A percentile compares a stretch with the other conserved stretches of the same genome.
Conservation (phyloP, 1,140 invertebrate genomes). For the Atopsyche davidsoni region DNA sequence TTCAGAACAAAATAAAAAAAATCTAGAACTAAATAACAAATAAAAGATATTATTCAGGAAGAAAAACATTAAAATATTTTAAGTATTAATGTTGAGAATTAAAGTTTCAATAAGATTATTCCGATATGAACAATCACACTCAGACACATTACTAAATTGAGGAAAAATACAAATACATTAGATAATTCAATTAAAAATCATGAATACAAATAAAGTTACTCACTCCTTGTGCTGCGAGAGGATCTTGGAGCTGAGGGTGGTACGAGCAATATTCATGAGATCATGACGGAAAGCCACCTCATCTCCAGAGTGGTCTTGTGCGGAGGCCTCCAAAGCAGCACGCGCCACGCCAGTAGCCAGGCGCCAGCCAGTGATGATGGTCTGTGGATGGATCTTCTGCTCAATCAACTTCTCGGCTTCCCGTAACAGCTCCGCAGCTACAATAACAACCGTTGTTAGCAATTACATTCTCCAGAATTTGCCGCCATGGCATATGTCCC, state of each 20-base stretch:
- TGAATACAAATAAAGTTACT: slow-evolving; percentile 26
- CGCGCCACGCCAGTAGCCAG: slow-evolving; percentile 77
- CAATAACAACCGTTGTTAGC: slow-evolving; percentile 16
- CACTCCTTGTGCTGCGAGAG: slow-evolving; percentile 92
- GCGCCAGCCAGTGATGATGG: slow-evolving; percentile 93
- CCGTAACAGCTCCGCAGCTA: slow-evolving; percentile 87
- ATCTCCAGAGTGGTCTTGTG: slow-evolving; percentile 78
- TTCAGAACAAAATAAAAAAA: slow-evolving; percentile 9
- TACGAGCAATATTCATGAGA: slow-evolving; percentile 94
- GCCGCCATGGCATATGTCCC: too few relatives aligned
- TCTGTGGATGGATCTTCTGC: slow-evolving; percentile 97
- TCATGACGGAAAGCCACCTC: slow-evolving; percentile 77
- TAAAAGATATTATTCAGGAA: background rate
- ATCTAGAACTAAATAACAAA: background rate
- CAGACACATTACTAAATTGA: too few relatives aligned
- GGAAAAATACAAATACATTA: background rate
- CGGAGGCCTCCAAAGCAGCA: slow-evolving; percentile 69
- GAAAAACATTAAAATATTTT: slow-evolving; percentile 3
- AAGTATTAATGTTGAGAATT: too few relatives aligned
- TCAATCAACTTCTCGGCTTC: slow-evolving; percentile 93
- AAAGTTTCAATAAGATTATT: too few relatives aligned
- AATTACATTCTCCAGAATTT: too few relatives aligned
- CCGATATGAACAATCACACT: too few relatives aligned
- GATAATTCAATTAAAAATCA: background rate
- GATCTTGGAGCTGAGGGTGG: slow-evolving; percentile 98